These are phyloP conservation scores for Zygogramma bicolorata DNA, from an alignment of 2,888 invertebrate genomes.

Conservation along the genomic window DNA sequence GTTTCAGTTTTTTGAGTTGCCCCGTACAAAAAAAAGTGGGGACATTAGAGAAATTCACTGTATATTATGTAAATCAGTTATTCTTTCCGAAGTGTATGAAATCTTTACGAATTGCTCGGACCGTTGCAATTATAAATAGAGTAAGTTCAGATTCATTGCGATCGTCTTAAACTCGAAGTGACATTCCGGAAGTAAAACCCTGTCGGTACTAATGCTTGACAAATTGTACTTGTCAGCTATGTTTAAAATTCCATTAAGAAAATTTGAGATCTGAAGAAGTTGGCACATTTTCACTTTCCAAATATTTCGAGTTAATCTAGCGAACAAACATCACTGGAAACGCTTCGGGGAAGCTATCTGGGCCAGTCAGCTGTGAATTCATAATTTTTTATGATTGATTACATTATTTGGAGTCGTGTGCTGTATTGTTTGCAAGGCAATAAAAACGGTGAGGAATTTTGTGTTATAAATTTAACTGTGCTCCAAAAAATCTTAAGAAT, in stretches of 20 bases:
- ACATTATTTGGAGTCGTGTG: neutral
- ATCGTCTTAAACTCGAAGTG: slow-evolving; percentile 6
- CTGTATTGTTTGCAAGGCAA: neutral
- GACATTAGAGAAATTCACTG: too few species aligned
- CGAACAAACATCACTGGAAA: slow-evolving; percentile 13
- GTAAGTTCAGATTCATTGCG: slow-evolving; percentile 4
- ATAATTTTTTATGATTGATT: neutral
- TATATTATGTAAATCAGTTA: too few species aligned
- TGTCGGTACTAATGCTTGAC: slow-evolving; percentile 25
- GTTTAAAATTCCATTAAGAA: slow-evolving; percentile 22
- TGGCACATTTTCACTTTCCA: slow-evolving; percentile 2
- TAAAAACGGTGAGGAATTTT: neutral
- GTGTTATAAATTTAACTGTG: neutral
- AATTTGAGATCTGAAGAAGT: neutral
- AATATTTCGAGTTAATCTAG: slow-evolving; percentile 16
- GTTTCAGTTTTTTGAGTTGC: too few species aligned
- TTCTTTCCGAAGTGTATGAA: too few species aligned
- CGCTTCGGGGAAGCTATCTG: neutral
- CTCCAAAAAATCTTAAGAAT: neutral
- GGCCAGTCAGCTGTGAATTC: neutral
- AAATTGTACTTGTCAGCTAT: slow-evolving; percentile 16
- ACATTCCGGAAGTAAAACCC: slow-evolving; percentile 15
- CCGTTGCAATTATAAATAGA: neutral
- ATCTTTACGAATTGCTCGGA: neutral
- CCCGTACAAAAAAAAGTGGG: too few species aligned